Percentiles rank a stretch among this genome's conserved stretches.
Conservation (phyloP, 2,113 vertebrate species). For the Rhea americana region DNA sequence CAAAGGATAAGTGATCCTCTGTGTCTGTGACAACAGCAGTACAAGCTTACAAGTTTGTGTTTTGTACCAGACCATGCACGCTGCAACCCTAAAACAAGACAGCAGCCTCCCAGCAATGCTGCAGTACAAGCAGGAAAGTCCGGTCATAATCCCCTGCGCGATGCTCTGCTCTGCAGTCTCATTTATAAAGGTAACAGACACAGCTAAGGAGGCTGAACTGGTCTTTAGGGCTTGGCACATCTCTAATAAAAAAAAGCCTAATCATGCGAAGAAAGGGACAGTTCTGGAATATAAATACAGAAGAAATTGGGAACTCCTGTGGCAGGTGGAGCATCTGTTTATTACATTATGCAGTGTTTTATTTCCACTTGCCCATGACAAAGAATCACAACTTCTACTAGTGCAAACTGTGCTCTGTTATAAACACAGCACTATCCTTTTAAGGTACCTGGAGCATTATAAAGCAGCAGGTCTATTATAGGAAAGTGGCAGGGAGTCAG, state of each 20-base stretch:
- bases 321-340: constrained; percentile 67
- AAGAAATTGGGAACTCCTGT: constrained; percentile 22
- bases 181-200: constrained; percentile 17
- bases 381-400: constrained; percentile 23
- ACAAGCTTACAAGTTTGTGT: neutral
- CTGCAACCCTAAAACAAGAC: neutral
- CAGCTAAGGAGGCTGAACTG: neutral
- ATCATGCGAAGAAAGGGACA: constrained; percentile 44
- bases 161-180: constrained; percentile 16
- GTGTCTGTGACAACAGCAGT: neutral
- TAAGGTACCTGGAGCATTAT: neutral
- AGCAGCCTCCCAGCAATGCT: neutral
- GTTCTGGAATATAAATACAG: constrained; percentile 50
- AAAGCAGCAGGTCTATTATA: constrained; percentile 7
- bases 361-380: constrained; percentile 42
- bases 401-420: neutral
- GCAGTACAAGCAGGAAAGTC: constrained; percentile 21
- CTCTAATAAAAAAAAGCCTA: constrained; percentile 60
- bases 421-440: constrained; percentile 17
- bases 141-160: constrained; percentile 17
- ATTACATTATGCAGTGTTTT: constrained; percentile 58
- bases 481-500: neutral
- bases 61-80: neutral
- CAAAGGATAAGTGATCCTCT: neutral
- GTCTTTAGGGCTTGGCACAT: constrained; percentile 42